phyloP scores from a whole-genome alignment of 2,113 vertebrate genomes.

The Nothobranchius furzeri region DNA sequence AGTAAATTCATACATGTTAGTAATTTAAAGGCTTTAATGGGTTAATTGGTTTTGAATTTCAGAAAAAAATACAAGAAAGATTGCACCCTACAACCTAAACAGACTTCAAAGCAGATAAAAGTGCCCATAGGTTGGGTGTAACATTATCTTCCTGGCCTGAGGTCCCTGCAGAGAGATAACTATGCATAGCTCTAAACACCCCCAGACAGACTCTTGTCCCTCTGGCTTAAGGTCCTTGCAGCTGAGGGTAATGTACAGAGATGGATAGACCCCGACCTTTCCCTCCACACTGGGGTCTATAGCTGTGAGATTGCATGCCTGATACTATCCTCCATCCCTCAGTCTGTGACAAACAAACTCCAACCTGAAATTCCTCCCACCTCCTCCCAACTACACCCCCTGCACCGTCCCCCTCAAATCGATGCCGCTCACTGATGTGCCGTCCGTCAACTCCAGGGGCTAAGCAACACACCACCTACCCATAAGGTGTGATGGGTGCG shows the following conservation, averaged over 20 bases:
- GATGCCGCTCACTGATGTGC: conserved; percentile 70
- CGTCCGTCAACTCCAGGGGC: conserved; percentile 72
- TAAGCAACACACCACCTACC: conserved; percentile 67
- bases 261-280: conserved; percentile 73
- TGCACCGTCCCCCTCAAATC: conserved; percentile 56
- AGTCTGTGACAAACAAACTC: conserved; percentile 69
- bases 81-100: conserved; percentile 23
- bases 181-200: conserved; percentile 74
- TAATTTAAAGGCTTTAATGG: neutral
- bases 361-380: conserved; percentile 4
- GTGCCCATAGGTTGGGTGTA: conserved; percentile 56
- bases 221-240: conserved; percentile 78
- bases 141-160: conserved; percentile 56
- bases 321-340: conserved; percentile 78
- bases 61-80: conserved; percentile 10
- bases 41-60: neutral
- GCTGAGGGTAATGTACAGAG: conserved; percentile 78
- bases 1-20: neutral
- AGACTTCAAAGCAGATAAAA: conserved; percentile 59
- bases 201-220: conserved; percentile 76
- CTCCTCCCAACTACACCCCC: conserved; percentile 18
- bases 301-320: conserved; percentile 77
- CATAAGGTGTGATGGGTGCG: conserved; percentile 57
- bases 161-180: conserved; percentile 72
- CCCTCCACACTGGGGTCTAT: conserved; percentile 65